A percentile compares a stretch with the other conserved stretches of the same genome.
Conservation (phyloP, 2,113 vertebrate species). For the Centrocercus urophasianus region DNA sequence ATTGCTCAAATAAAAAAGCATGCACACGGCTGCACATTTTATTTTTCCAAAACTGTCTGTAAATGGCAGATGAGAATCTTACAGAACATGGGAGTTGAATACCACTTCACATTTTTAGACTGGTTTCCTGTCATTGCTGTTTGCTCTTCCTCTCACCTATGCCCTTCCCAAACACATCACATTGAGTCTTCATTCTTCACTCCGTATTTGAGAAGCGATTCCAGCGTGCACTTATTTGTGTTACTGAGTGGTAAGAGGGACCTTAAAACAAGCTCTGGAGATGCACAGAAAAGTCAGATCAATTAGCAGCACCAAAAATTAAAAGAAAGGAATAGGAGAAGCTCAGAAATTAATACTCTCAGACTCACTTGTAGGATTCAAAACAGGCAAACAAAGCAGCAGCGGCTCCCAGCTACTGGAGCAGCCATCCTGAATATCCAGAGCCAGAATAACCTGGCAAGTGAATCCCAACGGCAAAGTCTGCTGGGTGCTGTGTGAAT, state of each 20-base stretch:
- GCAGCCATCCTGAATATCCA: not conserved
- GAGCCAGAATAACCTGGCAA: not conserved
- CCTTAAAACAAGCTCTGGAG: not conserved
- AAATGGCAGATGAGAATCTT: not conserved
- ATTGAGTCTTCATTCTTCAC: not conserved
- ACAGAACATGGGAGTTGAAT: not conserved
- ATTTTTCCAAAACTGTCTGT: not conserved
- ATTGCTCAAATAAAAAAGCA: not conserved
- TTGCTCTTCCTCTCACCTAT: not conserved
- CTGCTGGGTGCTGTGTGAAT: not conserved
- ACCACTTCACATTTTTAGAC: not conserved
- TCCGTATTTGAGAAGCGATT: not conserved
- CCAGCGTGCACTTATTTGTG: not conserved
- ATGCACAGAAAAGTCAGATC: not conserved
- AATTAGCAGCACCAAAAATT: not conserved
- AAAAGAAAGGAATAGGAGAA: not conserved
- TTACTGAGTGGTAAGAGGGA: not conserved
- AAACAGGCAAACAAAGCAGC: not conserved
- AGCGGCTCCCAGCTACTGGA: not conserved
- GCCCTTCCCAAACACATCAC: not conserved
- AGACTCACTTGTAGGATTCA: not conserved
- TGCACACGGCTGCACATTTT: not conserved
- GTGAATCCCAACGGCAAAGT: not conserved
- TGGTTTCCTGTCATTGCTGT: not conserved
- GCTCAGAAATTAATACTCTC: not conserved